Conservation (phyloP, 2,113 vertebrate genomes). For the Myocastor coypus region DNA sequence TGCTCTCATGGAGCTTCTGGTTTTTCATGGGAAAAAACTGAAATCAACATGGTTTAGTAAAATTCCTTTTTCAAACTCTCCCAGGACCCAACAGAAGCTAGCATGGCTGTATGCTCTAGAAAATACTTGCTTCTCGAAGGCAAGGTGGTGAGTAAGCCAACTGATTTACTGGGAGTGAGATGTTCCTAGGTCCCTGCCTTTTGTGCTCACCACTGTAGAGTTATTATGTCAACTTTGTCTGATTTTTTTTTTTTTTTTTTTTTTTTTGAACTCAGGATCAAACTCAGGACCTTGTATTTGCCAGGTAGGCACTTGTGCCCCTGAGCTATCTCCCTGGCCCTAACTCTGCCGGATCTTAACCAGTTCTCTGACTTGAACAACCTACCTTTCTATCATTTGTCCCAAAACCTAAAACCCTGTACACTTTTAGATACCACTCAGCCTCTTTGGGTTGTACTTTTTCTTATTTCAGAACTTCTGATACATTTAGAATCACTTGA, state of each 20-base stretch:
- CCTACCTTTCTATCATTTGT: not conserved
- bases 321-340: too few species aligned
- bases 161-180: not conserved
- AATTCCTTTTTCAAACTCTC: not conserved
- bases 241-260: not conserved
- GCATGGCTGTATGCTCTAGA: not conserved
- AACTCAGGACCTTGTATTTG: too few species aligned
- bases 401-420: not conserved
- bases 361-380: not conserved
- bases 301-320: too few species aligned
- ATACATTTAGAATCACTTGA: not conserved
- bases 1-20: not conserved
- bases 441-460: too few species aligned
- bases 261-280: too few species aligned
- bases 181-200: not conserved
- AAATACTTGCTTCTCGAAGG: not conserved
- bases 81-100: not conserved
- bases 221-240: not conserved
- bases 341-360: not conserved
- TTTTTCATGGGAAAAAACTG: not conserved
- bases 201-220: fast-evolving
- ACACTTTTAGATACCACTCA: not conserved
- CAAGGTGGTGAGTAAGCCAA: too few species aligned
- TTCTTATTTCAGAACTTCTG: not conserved
- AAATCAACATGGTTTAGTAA: not conserved